These are phyloP conservation scores for Zalophus californianus DNA, from an alignment of 2,797 vertebrate species.

Conservation along the genomic window DNA sequence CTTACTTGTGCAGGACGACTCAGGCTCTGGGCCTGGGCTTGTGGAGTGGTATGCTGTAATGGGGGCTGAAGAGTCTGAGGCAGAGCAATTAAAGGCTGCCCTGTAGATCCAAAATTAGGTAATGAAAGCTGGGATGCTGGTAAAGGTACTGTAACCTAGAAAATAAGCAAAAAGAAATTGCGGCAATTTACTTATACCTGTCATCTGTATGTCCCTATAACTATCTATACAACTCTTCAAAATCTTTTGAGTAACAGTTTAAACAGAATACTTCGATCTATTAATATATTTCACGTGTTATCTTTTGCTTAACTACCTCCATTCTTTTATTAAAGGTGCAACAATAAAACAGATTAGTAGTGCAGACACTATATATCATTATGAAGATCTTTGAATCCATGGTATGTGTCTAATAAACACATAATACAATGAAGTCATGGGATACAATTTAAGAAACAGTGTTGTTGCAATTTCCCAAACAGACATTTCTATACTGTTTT, in stretches of 20 bases:
- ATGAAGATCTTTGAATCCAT: not conserved
- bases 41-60: slow-evolving; percentile 93
- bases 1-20: slow-evolving; percentile 94
- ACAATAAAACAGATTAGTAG: not conserved
- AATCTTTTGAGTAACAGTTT: not conserved
- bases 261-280: not conserved
- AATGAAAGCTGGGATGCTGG: slow-evolving; percentile 96
- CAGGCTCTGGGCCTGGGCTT: slow-evolving; percentile 93
- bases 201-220: fast-evolving
- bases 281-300: not conserved
- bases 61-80: slow-evolving; percentile 92
- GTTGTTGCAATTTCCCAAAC: not conserved
- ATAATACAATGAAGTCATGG: not conserved
- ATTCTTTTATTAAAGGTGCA: not conserved
- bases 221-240: not conserved
- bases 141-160: slow-evolving; percentile 95
- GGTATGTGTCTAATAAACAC: not conserved
- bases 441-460: not conserved
- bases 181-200: slow-evolving; percentile 30
- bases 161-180: slow-evolving; percentile 56
- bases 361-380: not conserved
- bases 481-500: not conserved
- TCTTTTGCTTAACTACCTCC: not conserved
- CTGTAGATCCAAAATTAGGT: slow-evolving; percentile 96
- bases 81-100: slow-evolving; percentile 95